Evolutionary conservation across 1,140 invertebrate species (phyloP).

Genomic region (Aphis gossypii): DNA sequence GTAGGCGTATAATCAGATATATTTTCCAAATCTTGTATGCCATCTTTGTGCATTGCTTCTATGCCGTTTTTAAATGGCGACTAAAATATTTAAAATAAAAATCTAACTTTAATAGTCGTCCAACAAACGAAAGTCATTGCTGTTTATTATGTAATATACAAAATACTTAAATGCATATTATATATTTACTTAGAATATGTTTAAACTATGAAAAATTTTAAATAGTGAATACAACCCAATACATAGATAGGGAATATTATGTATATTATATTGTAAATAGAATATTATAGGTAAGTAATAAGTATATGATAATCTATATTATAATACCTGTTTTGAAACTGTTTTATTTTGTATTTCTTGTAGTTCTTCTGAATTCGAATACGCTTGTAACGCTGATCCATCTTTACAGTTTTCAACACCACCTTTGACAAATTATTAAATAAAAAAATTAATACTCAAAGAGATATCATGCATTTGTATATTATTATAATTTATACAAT

Average conservation of each 20-base stretch:
- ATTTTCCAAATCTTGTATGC: slow-evolving; percentile 12
- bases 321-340: slow-evolving; percentile 27
- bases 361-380: slow-evolving; percentile 33
- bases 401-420: slow-evolving; percentile 21
- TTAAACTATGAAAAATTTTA: not conserved
- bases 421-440: slow-evolving; percentile 18
- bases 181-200: not conserved
- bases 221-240: not conserved
- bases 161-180: not conserved
- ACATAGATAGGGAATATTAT: not conserved
- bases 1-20: not conserved
- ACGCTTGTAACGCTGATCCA: not conserved
- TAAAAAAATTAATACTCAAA: not conserved
- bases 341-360: slow-evolving; percentile 55
- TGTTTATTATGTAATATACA: not conserved
- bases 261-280: not conserved
- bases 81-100: not conserved
- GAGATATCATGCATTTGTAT: not conserved
- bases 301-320: not conserved
- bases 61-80: slow-evolving; percentile 31
- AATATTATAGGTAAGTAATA: not conserved
- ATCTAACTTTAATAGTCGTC: not conserved
- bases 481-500: not conserved
- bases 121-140: not conserved
- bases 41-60: not conserved